Conservation (phyloP, 2,113 vertebrate species). For the Aegotheles bennettii region DNA sequence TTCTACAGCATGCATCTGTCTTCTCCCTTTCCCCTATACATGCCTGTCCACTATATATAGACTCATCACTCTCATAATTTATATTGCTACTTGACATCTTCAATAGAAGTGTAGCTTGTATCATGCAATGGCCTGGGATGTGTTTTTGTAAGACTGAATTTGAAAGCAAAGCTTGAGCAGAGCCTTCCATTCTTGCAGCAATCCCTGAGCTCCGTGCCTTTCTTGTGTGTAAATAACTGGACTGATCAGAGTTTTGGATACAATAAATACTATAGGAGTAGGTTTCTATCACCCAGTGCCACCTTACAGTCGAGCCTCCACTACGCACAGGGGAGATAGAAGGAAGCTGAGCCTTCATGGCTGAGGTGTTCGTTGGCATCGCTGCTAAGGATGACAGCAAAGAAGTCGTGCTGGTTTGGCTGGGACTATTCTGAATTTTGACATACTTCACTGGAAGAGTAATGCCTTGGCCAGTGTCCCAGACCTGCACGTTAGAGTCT, state of each 20-base stretch:
- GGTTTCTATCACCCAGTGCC: neutral
- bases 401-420: neutral
- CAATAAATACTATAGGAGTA: neutral
- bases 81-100: slow-evolving; percentile 21
- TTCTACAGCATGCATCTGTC: neutral
- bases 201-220: neutral
- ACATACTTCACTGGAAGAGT: neutral
- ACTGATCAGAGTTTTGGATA: neutral
- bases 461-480: neutral
- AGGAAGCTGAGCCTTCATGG: neutral
- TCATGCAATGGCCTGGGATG: neutral
- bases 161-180: neutral
- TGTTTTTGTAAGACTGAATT: neutral
- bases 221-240: neutral
- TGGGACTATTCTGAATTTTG: neutral
- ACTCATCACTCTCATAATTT: neutral
- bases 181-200: neutral
- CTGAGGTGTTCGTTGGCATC: neutral
- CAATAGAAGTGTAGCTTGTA: neutral
- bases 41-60: slow-evolving; percentile 24
- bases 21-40: neutral
- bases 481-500: neutral
- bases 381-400: neutral
- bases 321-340: neutral
- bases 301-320: neutral